Percentiles rank a stretch among this genome's conserved stretches.
phyloP scores from a whole-genome alignment of 2,888 invertebrate species.

The Trichacis sp. region DNA sequence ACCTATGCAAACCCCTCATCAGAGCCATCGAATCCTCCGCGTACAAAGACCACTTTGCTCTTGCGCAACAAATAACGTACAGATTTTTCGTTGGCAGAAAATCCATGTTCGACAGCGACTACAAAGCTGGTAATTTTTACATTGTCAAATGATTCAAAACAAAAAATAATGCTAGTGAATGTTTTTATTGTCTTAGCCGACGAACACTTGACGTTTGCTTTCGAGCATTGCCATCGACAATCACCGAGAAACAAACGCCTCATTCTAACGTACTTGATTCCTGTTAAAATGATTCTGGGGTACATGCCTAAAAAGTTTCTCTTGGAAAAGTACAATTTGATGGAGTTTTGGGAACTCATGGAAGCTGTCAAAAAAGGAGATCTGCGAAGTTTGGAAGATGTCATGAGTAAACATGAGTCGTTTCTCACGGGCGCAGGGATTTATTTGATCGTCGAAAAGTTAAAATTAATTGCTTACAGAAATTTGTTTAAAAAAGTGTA shows the following conservation, averaged over 20 bases:
- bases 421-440: conserved; percentile 98
- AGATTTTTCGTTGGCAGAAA: conserved; percentile 97
- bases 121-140: conserved; percentile 76
- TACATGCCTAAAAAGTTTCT: conserved; percentile 89
- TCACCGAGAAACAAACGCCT: conserved; percentile 89
- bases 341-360: conserved; percentile 91
- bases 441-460: conserved; percentile 95
- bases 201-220: conserved; percentile 91
- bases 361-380: conserved; percentile 92
- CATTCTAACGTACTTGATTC: conserved; percentile 94
- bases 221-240: conserved; percentile 86
- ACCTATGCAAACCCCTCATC: conserved; percentile 93
- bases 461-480: conserved; percentile 94
- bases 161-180: conserved; percentile 5
- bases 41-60: conserved; percentile 88
- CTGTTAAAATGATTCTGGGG: conserved; percentile 97
- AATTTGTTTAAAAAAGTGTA: conserved; percentile 96
- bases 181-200: conserved; percentile 77
- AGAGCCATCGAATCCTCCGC: conserved; percentile 95
- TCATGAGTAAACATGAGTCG: conserved; percentile 86
- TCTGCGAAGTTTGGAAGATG: conserved; percentile 83
- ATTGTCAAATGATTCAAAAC: not conserved
- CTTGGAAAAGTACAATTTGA: conserved; percentile 88
- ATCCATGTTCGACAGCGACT: conserved; percentile 98
- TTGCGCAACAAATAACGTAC: conserved; percentile 96